Evolutionary conservation across 2,113 vertebrate species (phyloP), one percentile per base, ranked within the genome.

Genomic region (Pycnonotus jocosus): DNA sequence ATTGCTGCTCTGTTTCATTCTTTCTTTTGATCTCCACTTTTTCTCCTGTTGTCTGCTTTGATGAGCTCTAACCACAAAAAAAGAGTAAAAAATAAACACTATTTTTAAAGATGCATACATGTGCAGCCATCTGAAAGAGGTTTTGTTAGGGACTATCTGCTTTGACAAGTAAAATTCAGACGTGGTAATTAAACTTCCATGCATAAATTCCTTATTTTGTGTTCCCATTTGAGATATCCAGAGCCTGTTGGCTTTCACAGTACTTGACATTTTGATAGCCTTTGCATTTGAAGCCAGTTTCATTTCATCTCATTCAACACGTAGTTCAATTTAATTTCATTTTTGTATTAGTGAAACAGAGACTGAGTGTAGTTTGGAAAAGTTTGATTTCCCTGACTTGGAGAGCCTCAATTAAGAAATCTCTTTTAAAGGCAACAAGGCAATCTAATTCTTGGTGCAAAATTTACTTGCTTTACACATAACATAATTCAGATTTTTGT

Each of bases 231-330:
- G 76, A 95, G 62, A 27, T 50, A 62, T 22, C n/a, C 85, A n/a
- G 45, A 79, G 81, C 45, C 66, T 88, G 74, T 69, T 90, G 45
- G 61, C 50, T 86, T 82, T 93, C 79, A 65, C 31, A 95, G 21
- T 45, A 86, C 79, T 93, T 94, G 93, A 96, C 90, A 91, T 95
- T 95, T 95, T 79, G 73, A 71, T 94, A 92, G 84, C 65, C 53
- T 87, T 92, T 94, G 53, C 38, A 48, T 90, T 93, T 93, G 69
- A 82, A 92, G 37, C 53, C 71, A 61, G 25, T 82, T 93, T 77
- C 19, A 73, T 68, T 93, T 80, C 61, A 72, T 69, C 50, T 77
- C 10, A 17, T 57, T 88, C 66, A 80, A 57, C 42, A 80, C 37
- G 25, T 69, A 60, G 40, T 50, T 91, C 40, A 80, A 40, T 70